These are phyloP conservation scores for Tetramorium parvispinum DNA, from an alignment of 1,140 invertebrate genomes.

Conservation along the genomic window DNA sequence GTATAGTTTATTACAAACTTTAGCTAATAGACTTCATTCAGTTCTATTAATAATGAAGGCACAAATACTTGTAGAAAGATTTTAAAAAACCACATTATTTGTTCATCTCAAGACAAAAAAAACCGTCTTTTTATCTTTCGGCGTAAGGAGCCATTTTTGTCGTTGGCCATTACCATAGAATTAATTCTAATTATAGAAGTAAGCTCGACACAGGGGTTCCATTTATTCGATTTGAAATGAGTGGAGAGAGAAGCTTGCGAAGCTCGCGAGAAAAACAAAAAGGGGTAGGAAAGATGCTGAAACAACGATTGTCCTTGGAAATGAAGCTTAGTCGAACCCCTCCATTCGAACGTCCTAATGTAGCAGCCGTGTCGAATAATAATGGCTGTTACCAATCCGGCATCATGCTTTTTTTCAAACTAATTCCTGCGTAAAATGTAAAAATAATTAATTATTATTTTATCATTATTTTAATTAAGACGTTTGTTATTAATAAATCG, in stretches of 20 bases:
- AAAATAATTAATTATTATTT: neutral
- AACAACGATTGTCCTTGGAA: constrained; percentile 61
- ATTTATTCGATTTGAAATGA: constrained; percentile 58
- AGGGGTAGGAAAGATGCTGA: constrained; percentile 59
- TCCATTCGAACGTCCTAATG: constrained; percentile 58
- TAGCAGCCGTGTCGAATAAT: constrained; percentile 64
- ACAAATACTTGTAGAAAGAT: neutral
- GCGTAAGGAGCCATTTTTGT: constrained; percentile 14
- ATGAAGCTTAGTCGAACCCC: constrained; percentile 58
- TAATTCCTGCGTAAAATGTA: neutral
- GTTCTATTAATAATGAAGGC: constrained; percentile 44
- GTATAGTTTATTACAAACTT: constrained; percentile 55
- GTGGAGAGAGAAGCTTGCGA: constrained; percentile 31
- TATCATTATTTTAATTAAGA: neutral
- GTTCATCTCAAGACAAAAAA: neutral
- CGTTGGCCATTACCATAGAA: constrained; percentile 28
- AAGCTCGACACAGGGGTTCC: constrained; percentile 47
- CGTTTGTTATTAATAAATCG: neutral
- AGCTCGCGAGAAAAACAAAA: constrained; percentile 55
- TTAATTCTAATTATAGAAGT: constrained; percentile 61
- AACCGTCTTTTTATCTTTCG: neutral
- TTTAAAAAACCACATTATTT: neutral
- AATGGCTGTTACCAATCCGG: constrained; percentile 37
- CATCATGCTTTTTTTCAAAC: neutral
- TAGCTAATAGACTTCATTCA: constrained; percentile 49